Conservation (phyloP, 2,888 invertebrate species). For the Ophion costatus region DNA sequence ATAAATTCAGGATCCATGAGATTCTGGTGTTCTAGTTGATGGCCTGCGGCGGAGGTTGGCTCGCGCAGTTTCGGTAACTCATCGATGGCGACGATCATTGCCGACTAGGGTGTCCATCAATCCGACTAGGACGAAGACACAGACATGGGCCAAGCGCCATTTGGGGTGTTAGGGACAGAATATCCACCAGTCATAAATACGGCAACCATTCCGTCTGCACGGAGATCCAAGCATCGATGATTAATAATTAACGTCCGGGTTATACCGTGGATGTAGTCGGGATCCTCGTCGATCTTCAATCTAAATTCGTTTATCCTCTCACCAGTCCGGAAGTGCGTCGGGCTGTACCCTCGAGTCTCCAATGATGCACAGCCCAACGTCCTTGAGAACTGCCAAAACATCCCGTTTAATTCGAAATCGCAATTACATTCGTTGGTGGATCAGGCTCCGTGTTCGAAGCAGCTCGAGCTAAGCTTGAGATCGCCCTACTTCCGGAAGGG, state of each 20-base stretch:
- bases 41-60: no score
- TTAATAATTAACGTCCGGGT: constrained; percentile 40
- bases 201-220: constrained; percentile 21
- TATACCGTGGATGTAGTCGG: not conserved
- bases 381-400: not conserved
- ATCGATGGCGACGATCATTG: constrained; percentile 48
- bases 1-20: constrained; percentile 23
- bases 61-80: constrained; percentile 39
- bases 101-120: constrained; percentile 2
- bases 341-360: not conserved
- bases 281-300: constrained; percentile 47
- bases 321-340: not conserved
- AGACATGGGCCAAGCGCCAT: not conserved
- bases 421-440: constrained; percentile 6
- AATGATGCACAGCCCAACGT: not conserved
- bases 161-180: not conserved
- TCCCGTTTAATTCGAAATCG: not conserved
- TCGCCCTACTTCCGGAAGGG: not conserved
- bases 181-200: constrained; percentile 26
- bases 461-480: not conserved
- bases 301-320: constrained; percentile 40
- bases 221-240: constrained; percentile 30
- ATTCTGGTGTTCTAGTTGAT: not conserved
- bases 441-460: not conserved
- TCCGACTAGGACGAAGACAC: constrained; percentile 19